Evolutionary conservation across 2,888 invertebrate species (phyloP), one percentile per base, ranked within the genome.

Genomic region (Listrodromus nycthemerus): DNA sequence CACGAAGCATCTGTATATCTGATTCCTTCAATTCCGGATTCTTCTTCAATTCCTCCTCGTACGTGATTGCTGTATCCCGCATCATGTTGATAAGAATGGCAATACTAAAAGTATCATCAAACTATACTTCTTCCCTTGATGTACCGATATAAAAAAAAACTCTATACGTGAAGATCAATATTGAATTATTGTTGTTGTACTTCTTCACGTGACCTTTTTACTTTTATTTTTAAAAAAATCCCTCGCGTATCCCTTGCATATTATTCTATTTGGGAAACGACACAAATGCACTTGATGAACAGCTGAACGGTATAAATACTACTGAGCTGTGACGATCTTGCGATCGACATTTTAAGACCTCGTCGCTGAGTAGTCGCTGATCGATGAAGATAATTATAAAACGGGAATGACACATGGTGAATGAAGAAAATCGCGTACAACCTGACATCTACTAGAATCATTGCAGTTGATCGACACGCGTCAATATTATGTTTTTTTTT

Each of bases 41-140:
- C 89, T 95, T 96, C 82, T 94, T 94, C 89, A 96, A 95, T 88
- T 96, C 95, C 66, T 95, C 94, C 65, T 95, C 95, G 87, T 94
- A 91, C 1, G 91, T 78, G 0, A 91, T 81, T 52, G 63, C 16
- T 55, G 33, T 66, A 30, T 80, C 52, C 50, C 82, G n/a, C 24
- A 70, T 45, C 87, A 85, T 87, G 13, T 24, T 33, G 45, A 50
- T 58, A 19, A 37, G 21, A 37, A 5, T n/a, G 3, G 63, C 41
- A 37, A 71, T 21, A 24, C 48, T 61, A 7, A 74, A 67, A 66
- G 48, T 19, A 61, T 30, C 10, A n/a, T 50, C 27, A 30, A 55
- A 27, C 50, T 50, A 61, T 2, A 58, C 27, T 24, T 30, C 37
- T 75, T n/a, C 6, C 24, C 27, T 24, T 41, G 16, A 3, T 41